Base-by-base conservation (phyloP, 2,797 vertebrate species). In the Oryzias dopingdopingensis region DNA sequence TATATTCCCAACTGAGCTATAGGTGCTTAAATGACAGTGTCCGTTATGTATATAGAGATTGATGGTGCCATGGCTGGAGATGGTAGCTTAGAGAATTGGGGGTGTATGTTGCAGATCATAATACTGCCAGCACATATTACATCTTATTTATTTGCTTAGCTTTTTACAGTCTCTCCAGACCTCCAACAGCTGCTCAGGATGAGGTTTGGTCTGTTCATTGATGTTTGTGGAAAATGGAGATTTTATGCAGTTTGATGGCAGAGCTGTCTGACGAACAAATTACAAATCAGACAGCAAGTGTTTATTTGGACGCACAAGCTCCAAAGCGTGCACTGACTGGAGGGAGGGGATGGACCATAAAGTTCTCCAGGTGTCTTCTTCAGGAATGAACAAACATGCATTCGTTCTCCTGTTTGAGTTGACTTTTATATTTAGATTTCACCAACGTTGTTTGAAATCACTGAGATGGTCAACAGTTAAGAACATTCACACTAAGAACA, bases 11-110 rank as follows among this genome's bases (percentile, higher is more conserved):
- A 24, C 49, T 69, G 81, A 75, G 62, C 83, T 59, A 58, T 85
- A 52, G 59, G 71, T 52, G 26, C 72, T 72, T 71, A 68, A 67
- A 74, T 81, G 81, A 72, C 79, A 71, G 32, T 37, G 60, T 59
- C 70, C 59, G 56, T 84, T 73, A 86, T 78, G 72, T 81, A 69
- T 71, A 49, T 76, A 64, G 72, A 50, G 76, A 84, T 78, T 77
- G 65, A 88, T 80, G 60, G 54, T 46, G 18, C 49, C 52, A 17
- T 70, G 59, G 62, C 59, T 17, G 4, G 50, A 49, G 45, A 47
- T 50, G 48, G 52, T 67, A 22, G 42, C 24, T 47, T 47, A 45
- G 42, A 47, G 66, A 32, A 59, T 42, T 51, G 52, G 46, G 45
- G 49, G 42, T 56, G 43, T 37, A 59, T 15, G 43, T 13, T 56